These are phyloP conservation scores for Drosophila nikananu DNA, from an alignment of 1,140 invertebrate genomes.

Conservation along the genomic window DNA sequence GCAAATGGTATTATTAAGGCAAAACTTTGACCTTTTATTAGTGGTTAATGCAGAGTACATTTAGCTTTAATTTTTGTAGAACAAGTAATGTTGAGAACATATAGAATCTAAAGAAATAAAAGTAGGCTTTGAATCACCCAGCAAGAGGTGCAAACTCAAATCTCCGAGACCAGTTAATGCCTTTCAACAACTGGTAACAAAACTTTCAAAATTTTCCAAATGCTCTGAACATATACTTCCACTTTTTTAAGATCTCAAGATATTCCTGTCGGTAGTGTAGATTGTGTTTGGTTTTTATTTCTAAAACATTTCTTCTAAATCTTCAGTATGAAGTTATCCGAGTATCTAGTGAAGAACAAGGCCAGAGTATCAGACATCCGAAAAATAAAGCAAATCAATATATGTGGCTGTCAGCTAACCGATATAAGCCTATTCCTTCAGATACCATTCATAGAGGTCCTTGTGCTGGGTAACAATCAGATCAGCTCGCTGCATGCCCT, in stretches of 20 bases:
- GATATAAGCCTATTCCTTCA: background rate
- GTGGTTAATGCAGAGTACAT: background rate
- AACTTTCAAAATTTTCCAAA: background rate
- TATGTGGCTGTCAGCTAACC: background rate
- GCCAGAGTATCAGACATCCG: background rate
- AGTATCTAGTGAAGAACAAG: background rate
- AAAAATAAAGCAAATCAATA: background rate
- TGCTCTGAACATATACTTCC: too few species aligned
- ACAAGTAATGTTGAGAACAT: too few species aligned
- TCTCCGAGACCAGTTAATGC: background rate
- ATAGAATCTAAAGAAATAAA: background rate
- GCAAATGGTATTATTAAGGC: slow-evolving; percentile 5
- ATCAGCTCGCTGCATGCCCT: background rate
- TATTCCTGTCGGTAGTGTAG: too few species aligned
- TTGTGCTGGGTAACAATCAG: background rate
- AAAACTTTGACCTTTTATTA: background rate
- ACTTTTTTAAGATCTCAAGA: too few species aligned
- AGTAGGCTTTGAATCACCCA: background rate
- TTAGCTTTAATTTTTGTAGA: background rate
- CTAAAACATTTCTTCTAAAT: too few species aligned
- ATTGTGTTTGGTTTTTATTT: background rate
- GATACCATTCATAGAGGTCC: background rate
- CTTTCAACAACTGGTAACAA: background rate
- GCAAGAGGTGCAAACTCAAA: too few species aligned
- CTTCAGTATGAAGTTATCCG: background rate